Evolutionary conservation across 2,113 vertebrate genomes (phyloP).

Genomic region (Channa argus): DNA sequence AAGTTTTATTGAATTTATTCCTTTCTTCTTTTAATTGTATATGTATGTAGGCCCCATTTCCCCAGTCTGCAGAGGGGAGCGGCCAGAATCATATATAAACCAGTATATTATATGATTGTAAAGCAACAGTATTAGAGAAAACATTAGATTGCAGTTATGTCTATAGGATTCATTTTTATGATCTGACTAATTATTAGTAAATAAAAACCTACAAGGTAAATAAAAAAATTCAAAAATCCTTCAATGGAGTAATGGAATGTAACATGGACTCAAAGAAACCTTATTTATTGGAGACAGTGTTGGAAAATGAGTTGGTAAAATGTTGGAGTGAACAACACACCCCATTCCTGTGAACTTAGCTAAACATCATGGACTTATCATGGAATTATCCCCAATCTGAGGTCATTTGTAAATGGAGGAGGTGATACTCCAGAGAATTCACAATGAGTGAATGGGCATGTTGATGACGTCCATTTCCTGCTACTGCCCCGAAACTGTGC

Average conservation of each 20-base stretch:
- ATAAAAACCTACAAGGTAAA: too few relatives aligned
- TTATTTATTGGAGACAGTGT: slow-evolving; percentile 33
- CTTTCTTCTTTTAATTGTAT: background rate
- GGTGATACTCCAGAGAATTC: too few relatives aligned
- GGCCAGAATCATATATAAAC: background rate
- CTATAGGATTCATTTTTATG: background rate
- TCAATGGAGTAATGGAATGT: background rate
- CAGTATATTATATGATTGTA: background rate
- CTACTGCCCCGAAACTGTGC: too few relatives aligned
- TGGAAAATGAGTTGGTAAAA: slow-evolving; percentile 40
- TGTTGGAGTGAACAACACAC: slow-evolving; percentile 28
- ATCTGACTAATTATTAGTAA: too few relatives aligned
- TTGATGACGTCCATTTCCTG: background rate
- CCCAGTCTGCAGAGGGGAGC: background rate
- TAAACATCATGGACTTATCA: background rate
- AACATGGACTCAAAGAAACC: background rate
- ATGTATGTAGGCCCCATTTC: background rate
- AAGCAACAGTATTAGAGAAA: background rate
- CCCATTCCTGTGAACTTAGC: slow-evolving; percentile 21
- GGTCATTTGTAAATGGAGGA: too few relatives aligned
- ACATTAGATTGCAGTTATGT: background rate
- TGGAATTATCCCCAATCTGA: background rate
- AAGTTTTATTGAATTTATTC: background rate
- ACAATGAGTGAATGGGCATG: background rate
- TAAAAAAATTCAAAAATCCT: too few relatives aligned